Evolutionary conservation across 2,797 vertebrate genomes (phyloP).

Genomic region (Liasis olivaceus): DNA sequence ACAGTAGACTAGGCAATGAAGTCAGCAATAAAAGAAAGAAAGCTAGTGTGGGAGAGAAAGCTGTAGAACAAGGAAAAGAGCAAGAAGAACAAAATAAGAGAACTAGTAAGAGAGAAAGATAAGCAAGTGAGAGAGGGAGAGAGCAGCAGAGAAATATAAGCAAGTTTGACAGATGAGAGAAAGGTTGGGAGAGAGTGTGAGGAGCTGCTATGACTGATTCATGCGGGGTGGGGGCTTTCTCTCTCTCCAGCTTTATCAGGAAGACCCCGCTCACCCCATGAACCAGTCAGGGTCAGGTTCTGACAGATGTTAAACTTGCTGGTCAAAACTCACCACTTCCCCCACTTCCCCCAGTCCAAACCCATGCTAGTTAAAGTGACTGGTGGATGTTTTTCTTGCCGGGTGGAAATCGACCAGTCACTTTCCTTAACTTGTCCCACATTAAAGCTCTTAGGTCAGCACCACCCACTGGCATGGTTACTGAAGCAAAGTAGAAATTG

Average conservation of each 20-base stretch:
- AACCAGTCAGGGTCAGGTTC: neutral
- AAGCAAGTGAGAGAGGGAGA: too few relatives aligned
- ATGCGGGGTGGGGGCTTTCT: neutral
- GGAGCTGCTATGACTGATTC: neutral
- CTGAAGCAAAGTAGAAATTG: neutral
- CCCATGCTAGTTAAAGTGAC: neutral
- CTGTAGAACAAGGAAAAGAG: neutral
- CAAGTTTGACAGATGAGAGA: neutral
- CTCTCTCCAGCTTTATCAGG: neutral
- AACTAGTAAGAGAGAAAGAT: neutral
- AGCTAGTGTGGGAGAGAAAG: neutral
- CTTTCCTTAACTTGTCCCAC: neutral
- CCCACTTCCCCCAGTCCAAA: neutral
- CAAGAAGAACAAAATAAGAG: neutral
- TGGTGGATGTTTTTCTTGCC: neutral
- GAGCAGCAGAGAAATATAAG: too few relatives aligned
- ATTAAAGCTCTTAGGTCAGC: neutral
- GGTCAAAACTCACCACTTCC: neutral
- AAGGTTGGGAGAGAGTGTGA: neutral
- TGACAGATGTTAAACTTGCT: neutral
- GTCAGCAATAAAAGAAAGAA: neutral
- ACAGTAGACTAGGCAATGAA: neutral
- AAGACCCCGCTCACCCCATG: neutral
- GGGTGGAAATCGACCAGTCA: neutral
- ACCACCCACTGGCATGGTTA: neutral